Evolutionary conservation across 2,797 vertebrate species (phyloP).

Genomic region (Epinephelus awoara): DNA sequence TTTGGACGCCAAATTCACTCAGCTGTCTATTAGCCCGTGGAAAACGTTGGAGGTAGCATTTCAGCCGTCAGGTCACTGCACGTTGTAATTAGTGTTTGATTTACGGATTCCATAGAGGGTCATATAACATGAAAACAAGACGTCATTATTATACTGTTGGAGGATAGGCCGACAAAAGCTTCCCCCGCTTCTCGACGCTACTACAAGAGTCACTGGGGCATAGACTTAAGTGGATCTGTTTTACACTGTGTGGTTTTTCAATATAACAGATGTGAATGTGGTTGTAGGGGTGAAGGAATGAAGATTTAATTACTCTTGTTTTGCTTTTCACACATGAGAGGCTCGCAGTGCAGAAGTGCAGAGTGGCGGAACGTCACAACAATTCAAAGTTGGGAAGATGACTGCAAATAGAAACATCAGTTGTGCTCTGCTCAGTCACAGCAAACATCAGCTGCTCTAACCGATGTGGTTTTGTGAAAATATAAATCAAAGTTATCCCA

Average conservation of each 20-base stretch:
- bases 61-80: slow-evolving; percentile 89
- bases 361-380: slow-evolving; percentile 58
- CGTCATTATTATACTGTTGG: slow-evolving; percentile 46
- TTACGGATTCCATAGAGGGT: slow-evolving; percentile 64
- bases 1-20: slow-evolving; percentile 83
- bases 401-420: slow-evolving; percentile 21
- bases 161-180: slow-evolving; percentile 38
- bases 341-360: slow-evolving; percentile 42
- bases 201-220: slow-evolving; percentile 59
- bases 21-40: slow-evolving; percentile 77
- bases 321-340: slow-evolving; percentile 72
- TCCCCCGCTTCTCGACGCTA: slow-evolving; percentile 15
- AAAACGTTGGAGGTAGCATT: slow-evolving; percentile 87
- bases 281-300: slow-evolving; percentile 59
- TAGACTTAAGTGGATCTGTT: slow-evolving; percentile 67
- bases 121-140: slow-evolving; percentile 69
- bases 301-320: slow-evolving; percentile 83
- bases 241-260: slow-evolving; percentile 74
- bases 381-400: slow-evolving; percentile 32
- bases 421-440: slow-evolving; percentile 6
- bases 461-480: slow-evolving; percentile 2
- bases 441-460: slow-evolving; percentile 1
- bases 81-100: slow-evolving; percentile 87
- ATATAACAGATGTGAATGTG: slow-evolving; percentile 66
- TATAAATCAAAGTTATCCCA: background rate